A percentile compares a stretch with the other conserved stretches of the same genome.
Evolutionary conservation across 1,140 invertebrate species (phyloP).

Genomic region (Pachypsylla venusta): DNA sequence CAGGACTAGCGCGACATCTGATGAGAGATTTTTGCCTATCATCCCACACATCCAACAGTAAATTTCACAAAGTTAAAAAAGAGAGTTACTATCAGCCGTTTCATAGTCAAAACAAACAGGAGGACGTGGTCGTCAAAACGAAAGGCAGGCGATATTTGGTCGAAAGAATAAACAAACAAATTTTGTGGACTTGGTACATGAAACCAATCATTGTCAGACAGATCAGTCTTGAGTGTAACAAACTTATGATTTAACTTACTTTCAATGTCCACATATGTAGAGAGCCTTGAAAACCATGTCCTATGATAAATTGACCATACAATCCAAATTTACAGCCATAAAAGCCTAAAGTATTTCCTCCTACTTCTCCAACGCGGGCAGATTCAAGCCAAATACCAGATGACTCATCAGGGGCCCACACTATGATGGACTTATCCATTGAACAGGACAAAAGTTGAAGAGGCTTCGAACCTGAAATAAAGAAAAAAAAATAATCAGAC

Average conservation of each 20-base stretch:
- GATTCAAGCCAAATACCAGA: constrained; percentile 66
- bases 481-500: not conserved
- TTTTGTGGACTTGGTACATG: no score
- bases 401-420: constrained; percentile 59
- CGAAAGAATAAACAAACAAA: no score
- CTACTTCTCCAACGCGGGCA: constrained; percentile 69
- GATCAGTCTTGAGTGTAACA: no score
- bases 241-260: constrained; percentile 26
- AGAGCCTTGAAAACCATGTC: constrained; percentile 79
- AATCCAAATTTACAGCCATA: constrained; percentile 70
- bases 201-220: no score
- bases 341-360: constrained; percentile 84
- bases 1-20: no score
- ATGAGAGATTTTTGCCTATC: no score
- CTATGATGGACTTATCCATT: constrained; percentile 84
- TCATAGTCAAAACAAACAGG: no score
- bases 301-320: constrained; percentile 54
- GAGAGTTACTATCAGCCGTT: no score
- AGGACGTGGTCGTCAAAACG: no score
- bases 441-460: constrained; percentile 56
- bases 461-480: not conserved
- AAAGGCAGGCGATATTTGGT: no score
- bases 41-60: no score
- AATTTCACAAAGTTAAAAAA: no score
- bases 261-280: constrained; percentile 77